These are phyloP conservation scores for Eidolon dupreanum DNA, from an alignment of 2,797 vertebrate species.

Conservation along the genomic window DNA sequence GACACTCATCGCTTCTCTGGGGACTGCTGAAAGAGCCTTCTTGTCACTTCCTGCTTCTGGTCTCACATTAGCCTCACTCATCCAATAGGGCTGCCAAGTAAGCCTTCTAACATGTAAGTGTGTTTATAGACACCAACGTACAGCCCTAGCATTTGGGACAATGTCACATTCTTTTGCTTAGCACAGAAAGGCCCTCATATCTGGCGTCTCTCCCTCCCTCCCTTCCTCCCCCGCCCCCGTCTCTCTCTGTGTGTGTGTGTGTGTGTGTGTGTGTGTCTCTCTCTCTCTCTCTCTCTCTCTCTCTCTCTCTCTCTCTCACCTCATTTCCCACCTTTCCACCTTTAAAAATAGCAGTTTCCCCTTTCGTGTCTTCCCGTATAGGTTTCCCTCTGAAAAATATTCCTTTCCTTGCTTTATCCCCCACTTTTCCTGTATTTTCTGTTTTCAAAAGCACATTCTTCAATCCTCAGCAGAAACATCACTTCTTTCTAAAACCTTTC, in stretches of 20 bases:
- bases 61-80: neutral
- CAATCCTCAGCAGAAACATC: neutral
- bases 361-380: neutral
- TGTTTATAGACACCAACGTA: neutral
- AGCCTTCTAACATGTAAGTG: neutral
- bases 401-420: neutral
- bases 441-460: neutral
- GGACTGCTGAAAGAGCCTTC: neutral
- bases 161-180: neutral
- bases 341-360: neutral
- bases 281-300: too few relatives aligned
- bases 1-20: neutral
- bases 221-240: neutral
- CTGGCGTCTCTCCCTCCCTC: neutral
- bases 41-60: neutral
- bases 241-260: too few relatives aligned
- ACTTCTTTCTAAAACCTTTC: slow-evolving; percentile 34
- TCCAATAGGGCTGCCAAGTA: neutral
- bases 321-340: neutral
- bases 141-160: neutral
- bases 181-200: neutral
- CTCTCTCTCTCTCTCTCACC: neutral
- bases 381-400: neutral
- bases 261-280: too few relatives aligned
- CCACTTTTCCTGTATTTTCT: neutral